Evolutionary conservation across 2,797 vertebrate species (phyloP).

Genomic region (Perdix hodgsoniae): DNA sequence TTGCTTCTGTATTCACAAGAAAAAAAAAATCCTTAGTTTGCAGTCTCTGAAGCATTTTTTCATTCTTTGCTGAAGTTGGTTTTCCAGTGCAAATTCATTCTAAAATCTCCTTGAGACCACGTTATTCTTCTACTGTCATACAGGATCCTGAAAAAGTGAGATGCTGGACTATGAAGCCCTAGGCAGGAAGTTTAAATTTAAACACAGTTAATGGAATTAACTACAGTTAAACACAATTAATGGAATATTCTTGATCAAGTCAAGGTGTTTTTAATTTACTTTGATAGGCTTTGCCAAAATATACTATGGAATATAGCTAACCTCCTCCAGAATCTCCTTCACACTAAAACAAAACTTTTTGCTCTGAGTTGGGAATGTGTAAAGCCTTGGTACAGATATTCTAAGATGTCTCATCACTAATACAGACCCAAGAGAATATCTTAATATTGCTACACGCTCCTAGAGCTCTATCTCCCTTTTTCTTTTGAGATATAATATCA

Average conservation of each 20-base stretch:
- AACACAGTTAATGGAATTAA: neutral
- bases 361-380: neutral
- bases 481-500: neutral
- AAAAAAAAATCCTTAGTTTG: neutral
- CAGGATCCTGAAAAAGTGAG: neutral
- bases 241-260: neutral
- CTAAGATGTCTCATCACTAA: neutral
- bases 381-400: accelerated
- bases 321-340: neutral
- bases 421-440: neutral
- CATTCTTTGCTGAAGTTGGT: neutral
- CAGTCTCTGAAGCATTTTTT: neutral
- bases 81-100: neutral
- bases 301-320: neutral
- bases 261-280: neutral
- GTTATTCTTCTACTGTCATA: neutral
- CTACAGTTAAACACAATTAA: neutral
- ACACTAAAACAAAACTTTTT: neutral
- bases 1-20: neutral
- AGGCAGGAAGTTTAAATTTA: neutral
- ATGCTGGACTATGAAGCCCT: neutral
- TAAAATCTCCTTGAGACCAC: neutral
- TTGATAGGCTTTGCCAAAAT: neutral
- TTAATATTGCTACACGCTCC: neutral
- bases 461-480: neutral